Evolutionary conservation across 2,113 vertebrate species (phyloP), one percentile per base, ranked within the genome.

Genomic region (Eonycteris spelaea): DNA sequence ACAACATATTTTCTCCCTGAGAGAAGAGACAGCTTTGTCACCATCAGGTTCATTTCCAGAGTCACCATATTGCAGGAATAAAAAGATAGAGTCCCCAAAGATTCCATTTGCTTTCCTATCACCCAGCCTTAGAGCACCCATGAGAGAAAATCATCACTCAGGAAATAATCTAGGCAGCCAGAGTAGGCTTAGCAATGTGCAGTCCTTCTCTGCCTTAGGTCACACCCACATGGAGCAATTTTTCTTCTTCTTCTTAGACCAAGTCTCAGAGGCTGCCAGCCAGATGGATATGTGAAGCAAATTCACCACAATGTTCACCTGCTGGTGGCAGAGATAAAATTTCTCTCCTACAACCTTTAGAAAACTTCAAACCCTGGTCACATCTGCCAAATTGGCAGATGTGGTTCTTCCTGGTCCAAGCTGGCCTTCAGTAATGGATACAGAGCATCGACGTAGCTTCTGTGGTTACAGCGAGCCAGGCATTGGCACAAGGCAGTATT

Each of bases 401-500:
- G 87, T 85, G 43, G 53, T n/a, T 40, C 73, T 88, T 79, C 11
- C 65, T 3, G 10, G 3, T 59, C 92, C 95, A 63, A 90, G 51
- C 70, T 92, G 73, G 38, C 61, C 35, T 68, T 2, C 7, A 0
- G 45, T n/a, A 63, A 92, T 2, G 74, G 86, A 22, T 40, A n/a
- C 8, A 71, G 35, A 95, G 26, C 2, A 74, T 48, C 90, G 88
- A 71, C 33, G 61, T 79, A 3, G 88, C 93, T 73, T 95, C 48
- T n/a, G 75, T 79, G 45, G 86, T 89, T 98, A 90, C 95, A 93
- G 97, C 59, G 92, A 97, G 86, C 48, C 97, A 86, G 55, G 51
- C 96, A 38, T 94, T 98, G 98, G 97, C 97, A 95, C 18, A 45
- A 95, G 67, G 95, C 93, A 93, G 67, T 93, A 59, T 38, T 65